Percentiles rank a stretch among this genome's conserved stretches.
phyloP scores from a whole-genome alignment of 2,888 invertebrate genomes.

The Eustalomyia histrio region DNA sequence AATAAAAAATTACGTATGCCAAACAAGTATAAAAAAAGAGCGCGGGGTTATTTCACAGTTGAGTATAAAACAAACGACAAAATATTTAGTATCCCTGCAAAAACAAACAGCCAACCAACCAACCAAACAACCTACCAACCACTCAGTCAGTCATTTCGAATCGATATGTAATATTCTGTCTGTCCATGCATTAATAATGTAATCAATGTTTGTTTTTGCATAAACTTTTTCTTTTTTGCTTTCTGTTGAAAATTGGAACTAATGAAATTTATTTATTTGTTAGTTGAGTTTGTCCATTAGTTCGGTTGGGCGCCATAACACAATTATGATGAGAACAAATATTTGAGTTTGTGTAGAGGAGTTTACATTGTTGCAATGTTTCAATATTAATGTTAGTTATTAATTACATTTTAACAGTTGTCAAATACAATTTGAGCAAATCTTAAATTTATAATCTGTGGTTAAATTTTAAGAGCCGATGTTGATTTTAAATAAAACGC shows the following conservation, averaged over 20 bases:
- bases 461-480: too few relatives aligned
- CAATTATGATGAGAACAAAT: neutral
- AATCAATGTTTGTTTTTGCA: constrained; percentile 19
- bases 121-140: too few relatives aligned
- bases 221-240: neutral
- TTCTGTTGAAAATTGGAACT: neutral
- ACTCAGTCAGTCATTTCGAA: neutral
- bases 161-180: constrained; percentile 42
- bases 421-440: too few relatives aligned
- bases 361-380: neutral
- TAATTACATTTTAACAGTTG: neutral
- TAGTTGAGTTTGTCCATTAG: neutral
- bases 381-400: neutral
- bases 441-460: too few relatives aligned
- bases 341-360: neutral
- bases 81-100: neutral
- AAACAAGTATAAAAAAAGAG: neutral
- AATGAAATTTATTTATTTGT: neutral
- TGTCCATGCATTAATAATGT: constrained; percentile 56
- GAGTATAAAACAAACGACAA: neutral
- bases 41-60: neutral
- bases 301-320: neutral
- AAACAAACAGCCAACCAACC: too few relatives aligned
- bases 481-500: too few relatives aligned
- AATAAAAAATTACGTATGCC: neutral